Base-by-base conservation (phyloP, 2,113 vertebrate species). In the Gadus chalcogrammus region DNA sequence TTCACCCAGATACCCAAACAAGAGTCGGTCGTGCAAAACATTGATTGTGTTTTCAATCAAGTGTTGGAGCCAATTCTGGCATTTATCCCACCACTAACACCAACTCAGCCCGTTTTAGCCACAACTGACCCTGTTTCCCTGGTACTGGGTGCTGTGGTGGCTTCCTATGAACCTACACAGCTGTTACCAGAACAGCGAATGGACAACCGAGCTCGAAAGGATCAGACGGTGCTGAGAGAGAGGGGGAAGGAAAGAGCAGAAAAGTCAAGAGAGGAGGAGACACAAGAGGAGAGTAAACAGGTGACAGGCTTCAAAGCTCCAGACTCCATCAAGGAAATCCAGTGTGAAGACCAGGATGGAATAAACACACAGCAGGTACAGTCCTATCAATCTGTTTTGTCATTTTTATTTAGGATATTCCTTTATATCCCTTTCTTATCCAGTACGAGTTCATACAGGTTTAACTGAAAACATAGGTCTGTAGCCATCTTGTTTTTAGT, bases 261-360 rank as follows among this genome's bases (percentile, higher is more conserved):
- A 18, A 67, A 82, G 18, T 38, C 58, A 35, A 62, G 18, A 9
- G 69, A 67, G 56, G 72, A 75, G 56, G 68, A 38, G 15, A 17
- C 81, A 80, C 42, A 52, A 22, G 1, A 64, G 31, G 53, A 38
- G 17, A 3, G 52, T 9, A 17, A 17, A 5, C 55, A 58, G 55
- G 55, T 17, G 55, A 7, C 17, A 16, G 13, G 15, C n/a, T 58
- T 58, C 15, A 16, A 17, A 58, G 4, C 68, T 69, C 12, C 61
- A 1, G 64, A 79, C 15, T 38, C 71, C 0, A 74, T 65, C 2
- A 88, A 85, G 69, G 70, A 78, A 42, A 18, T 6, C 52, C 17
- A 69, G 4, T 80, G 71, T 58, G 80, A 82, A 24, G 52, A 73
- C 0, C 77, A 77, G 55, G 83, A 80, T 15, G 88, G 89, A 3